A percentile compares a stretch with the other conserved stretches of the same genome.
These are phyloP conservation scores for Microctonus brassicae DNA, from an alignment of 2,888 invertebrate species.

Conservation along the genomic window DNA sequence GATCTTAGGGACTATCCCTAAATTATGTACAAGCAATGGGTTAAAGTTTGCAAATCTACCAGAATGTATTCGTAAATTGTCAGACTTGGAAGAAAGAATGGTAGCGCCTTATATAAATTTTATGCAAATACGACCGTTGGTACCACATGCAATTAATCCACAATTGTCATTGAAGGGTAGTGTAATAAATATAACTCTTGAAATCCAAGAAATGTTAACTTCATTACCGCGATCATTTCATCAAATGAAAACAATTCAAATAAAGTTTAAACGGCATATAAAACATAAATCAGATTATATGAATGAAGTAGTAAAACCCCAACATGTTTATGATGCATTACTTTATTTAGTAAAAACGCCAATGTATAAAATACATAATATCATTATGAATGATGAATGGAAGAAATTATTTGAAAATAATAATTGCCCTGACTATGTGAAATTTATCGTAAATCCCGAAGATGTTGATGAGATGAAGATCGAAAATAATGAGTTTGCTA, in stretches of 20 bases:
- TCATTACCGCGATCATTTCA: background rate
- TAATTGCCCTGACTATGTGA: too few species aligned
- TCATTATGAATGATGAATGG: too few species aligned
- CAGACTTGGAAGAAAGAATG: constrained; percentile 56
- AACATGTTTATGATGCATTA: too few species aligned
- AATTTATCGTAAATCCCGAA: too few species aligned
- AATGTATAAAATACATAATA: too few species aligned
- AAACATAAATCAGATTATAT: too few species aligned
- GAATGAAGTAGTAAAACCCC: too few species aligned
- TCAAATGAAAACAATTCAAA: constrained; percentile 21
- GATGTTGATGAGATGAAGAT: too few species aligned
- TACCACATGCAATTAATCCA: constrained; percentile 1
- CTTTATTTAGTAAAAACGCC: constrained; percentile 4
- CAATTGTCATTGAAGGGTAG: constrained; percentile 51
- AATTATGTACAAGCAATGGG: background rate
- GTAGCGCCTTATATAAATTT: constrained; percentile 59
- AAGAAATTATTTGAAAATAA: too few species aligned
- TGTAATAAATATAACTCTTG: constrained; percentile 45
- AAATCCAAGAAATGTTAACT: constrained; percentile 20
- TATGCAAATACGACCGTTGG: constrained; percentile 59
- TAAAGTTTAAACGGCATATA: too few species aligned
- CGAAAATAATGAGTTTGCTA: too few species aligned
- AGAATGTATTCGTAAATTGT: background rate
- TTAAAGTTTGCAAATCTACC: too few species aligned
- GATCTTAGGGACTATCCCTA: background rate